Evolutionary conservation across 2,113 vertebrate genomes (phyloP).

Genomic region (Hemichromis elongatus): DNA sequence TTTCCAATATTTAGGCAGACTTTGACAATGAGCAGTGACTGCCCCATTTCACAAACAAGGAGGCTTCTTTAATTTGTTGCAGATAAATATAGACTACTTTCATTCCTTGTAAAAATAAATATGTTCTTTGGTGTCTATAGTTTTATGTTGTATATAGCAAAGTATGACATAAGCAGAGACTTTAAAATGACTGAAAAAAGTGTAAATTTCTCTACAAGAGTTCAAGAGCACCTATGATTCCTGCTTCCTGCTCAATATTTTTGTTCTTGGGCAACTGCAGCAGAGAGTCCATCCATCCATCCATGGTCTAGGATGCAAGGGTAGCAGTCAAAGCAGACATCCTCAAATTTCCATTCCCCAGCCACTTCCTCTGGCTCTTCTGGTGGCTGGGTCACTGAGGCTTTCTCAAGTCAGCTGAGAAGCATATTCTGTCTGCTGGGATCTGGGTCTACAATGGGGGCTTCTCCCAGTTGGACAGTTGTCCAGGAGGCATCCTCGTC

Average conservation of each 20-base stretch:
- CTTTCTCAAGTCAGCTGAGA: neutral
- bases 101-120: neutral
- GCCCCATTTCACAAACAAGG: neutral
- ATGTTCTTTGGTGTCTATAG: neutral
- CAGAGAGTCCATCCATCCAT: neutral
- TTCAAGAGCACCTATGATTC: neutral
- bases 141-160: neutral
- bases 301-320: neutral
- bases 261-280: neutral
- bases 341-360: neutral
- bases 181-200: neutral
- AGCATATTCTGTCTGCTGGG: neutral
- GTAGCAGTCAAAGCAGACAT: neutral
- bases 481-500: neutral
- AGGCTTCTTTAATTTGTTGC: neutral
- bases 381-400: neutral
- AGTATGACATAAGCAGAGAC: neutral
- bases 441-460: neutral
- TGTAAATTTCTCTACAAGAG: neutral
- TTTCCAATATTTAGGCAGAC: slow-evolving; percentile 46
- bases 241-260: neutral
- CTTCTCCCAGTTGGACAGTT: neutral
- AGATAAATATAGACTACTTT: neutral
- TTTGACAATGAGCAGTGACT: neutral
- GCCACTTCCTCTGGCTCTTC: neutral